Percentiles rank a stretch among this genome's conserved stretches.
Evolutionary conservation across 2,113 vertebrate genomes (phyloP).

Genomic region (Cyprinus carpio): DNA sequence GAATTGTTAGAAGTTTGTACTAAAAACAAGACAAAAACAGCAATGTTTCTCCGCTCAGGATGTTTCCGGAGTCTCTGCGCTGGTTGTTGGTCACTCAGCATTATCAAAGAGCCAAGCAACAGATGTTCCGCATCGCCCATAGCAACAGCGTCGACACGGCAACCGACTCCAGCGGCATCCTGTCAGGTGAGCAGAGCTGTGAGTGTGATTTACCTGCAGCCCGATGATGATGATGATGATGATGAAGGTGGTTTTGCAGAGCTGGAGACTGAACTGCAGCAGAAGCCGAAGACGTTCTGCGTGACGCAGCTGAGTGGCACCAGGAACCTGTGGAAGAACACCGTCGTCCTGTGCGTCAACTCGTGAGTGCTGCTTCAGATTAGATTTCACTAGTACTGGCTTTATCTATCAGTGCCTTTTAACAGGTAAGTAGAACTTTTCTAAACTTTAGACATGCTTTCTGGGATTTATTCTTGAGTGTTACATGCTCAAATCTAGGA

Average conservation of each 20-base stretch:
- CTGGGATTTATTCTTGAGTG: too few relatives aligned
- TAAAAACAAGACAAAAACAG: too few relatives aligned
- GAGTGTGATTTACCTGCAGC: neutral
- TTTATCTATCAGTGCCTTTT: too few relatives aligned
- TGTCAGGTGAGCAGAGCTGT: slow-evolving; percentile 78
- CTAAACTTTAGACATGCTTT: neutral
- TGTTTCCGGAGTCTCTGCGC: slow-evolving; percentile 94
- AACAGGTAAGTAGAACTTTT: neutral
- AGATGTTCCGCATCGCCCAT: slow-evolving; percentile 85
- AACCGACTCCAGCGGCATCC: slow-evolving; percentile 83
- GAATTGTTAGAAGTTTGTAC: too few relatives aligned
- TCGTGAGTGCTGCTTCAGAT: slow-evolving; percentile 83
- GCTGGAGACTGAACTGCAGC: slow-evolving; percentile 88
- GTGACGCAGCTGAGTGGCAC: slow-evolving; percentile 93
- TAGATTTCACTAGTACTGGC: neutral
- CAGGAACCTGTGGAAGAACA: slow-evolving; percentile 98
- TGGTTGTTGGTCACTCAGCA: slow-evolving; percentile 97
- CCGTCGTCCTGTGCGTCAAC: slow-evolving; percentile 95
- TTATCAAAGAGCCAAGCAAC: slow-evolving; percentile 85
- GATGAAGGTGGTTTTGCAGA: slow-evolving; percentile 70
- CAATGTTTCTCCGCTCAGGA: slow-evolving; percentile 69
- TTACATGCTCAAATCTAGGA: neutral
- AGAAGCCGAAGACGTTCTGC: slow-evolving; percentile 88
- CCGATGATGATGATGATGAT: neutral
- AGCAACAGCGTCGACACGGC: slow-evolving; percentile 84